Base-by-base conservation (phyloP, 2,888 invertebrate species). In the Lysandra coridon region DNA sequence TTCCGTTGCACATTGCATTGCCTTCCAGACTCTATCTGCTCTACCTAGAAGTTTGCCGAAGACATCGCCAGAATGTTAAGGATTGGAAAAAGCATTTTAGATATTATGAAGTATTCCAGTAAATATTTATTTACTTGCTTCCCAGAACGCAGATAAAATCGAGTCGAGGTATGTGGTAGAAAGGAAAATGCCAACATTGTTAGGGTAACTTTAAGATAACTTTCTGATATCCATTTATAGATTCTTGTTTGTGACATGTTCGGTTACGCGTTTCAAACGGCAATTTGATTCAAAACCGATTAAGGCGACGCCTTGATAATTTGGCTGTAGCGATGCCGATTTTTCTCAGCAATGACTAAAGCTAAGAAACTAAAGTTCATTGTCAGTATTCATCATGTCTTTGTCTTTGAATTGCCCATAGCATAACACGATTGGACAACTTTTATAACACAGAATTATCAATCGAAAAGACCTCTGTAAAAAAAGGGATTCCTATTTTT, bases 171-270 rank as follows among this genome's bases (percentile, higher is more conserved):
- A 75, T 75, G 75, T 75, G 49, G 30, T 75, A 33, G 75, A 75
- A 75, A 75, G 75, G 75, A 75, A 75, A 75, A 75, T 74, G 74
- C 23, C 74, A 74, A 74, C 74, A 74, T 75, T 75, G 75, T 75
- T 75, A 30, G 53, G 75, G 49, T 49, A 75, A 14, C 33, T 69
- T 69, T 6, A 30, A 75, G 75, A 75, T 75, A 75, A 75, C 75
- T 75, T 75, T 75, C 75, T 49, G 75, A 75, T 75, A 75, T 75
- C 75, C 75, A 75, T 75, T 75, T 75, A 75, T 75, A 75, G 75
- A 49, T 75, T 75, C 49, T 75, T 75, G 75, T 49, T 49, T 30
- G 75, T 75, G 75, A 30, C 75, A 53, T 75, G 75, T 75, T 75
- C 23, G 53, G 44, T 23, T 75, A 14, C 49, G 44, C 49, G 23